A percentile compares a stretch with the other conserved stretches of the same genome.
These are phyloP conservation scores for Calliopum simillimum DNA, from an alignment of 2,888 invertebrate species.

Conservation along the genomic window DNA sequence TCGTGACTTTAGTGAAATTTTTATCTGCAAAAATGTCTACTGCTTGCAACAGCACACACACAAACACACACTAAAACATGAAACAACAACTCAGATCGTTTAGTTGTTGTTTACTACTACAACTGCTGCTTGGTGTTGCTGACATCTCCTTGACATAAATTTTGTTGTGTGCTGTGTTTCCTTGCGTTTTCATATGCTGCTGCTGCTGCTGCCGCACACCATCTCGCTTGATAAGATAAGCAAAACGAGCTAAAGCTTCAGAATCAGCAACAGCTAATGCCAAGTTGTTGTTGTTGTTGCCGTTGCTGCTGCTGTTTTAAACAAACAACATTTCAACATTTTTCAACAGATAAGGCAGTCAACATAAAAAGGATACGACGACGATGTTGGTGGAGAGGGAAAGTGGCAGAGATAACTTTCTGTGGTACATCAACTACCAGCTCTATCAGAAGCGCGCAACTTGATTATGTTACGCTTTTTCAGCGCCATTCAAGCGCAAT, in stretches of 20 bases:
- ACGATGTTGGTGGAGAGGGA: neutral
- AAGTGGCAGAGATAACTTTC: neutral
- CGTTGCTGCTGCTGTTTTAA: neutral
- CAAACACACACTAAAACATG: neutral
- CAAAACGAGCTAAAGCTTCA: conserved; percentile 4
- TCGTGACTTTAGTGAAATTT: conserved; percentile 25
- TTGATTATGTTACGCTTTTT: neutral
- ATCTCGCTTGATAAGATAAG: conserved; percentile 11
- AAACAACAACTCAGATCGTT: neutral
- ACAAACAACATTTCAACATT: neutral
- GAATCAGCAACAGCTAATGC: neutral
- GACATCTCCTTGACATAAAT: conserved; percentile 27
- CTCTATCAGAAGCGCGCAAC: too few species aligned
- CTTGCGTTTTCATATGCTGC: neutral
- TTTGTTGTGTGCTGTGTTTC: neutral
- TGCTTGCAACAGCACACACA: neutral
- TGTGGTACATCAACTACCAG: too few species aligned
- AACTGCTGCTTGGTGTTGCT: conserved; percentile 6
- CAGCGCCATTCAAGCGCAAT: conserved; percentile 11
- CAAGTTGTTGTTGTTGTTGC: neutral
- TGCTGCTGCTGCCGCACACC: neutral
- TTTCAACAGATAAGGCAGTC: conserved; percentile 13
- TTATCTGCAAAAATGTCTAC: conserved; percentile 14
- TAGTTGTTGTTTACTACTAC: too few species aligned
- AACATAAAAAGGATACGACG: conserved; percentile 11